Base-by-base conservation (phyloP, 2,113 vertebrate species). In the Eulemur rufifrons region DNA sequence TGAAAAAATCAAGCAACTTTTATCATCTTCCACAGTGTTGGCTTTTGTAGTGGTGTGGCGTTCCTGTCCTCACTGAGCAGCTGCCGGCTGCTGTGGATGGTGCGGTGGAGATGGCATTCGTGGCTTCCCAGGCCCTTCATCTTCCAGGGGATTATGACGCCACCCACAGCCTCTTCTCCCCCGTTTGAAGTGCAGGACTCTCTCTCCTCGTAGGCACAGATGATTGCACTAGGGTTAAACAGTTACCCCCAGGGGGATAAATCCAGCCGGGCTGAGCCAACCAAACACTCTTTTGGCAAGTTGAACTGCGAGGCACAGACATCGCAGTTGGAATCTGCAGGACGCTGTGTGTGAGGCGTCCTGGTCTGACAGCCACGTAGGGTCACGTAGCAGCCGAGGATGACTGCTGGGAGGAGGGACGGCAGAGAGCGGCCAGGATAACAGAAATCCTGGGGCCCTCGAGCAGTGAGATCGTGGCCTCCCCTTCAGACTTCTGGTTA, bases 331-430 rank as follows among this genome's bases (percentile, higher is more conserved):
- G 69, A 52, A 45, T 47, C 15, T 76, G 47, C 42, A 45, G 34
- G 69, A 5, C 45, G 1, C 29, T 1, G 0, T 7, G 1, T 5
- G 32, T 56, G 20, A 54, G 64, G 10, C 7, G 18, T 37, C 23
- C 1, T 2, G 8, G 71, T 39, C 52, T 61, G 50, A 27, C 14
- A 6, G 3, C 37, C 20, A 0, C 3, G 42, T 12, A 1, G 0
- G 2, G 42, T 29, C 73, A 0, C 0, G 20, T 6, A 20, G n/a
- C 11, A 21, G 42, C 63, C 15, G 1, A 9, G 73, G 12, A 4
- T 45, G 64, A 21, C 52, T 9, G 0, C 1, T 27, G 66, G 11
- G 56, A 34, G 56, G 42, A 37, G 52, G 5, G 37, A 14, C 18
- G 2, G 7, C 1, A 0, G 21, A 59, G 29, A 2, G 69, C 20